A percentile compares a stretch with the other conserved stretches of the same genome.
phyloP scores from a whole-genome alignment of 2,113 vertebrate species.

The Macaca fascicularis region T2T-MFA8v1.1 NC_088378.1:85176001-85176500 shows the following conservation, averaged over 20 bases:
- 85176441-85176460: conserved; percentile 53
- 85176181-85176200: conserved; percentile 33
- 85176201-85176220: not conserved
- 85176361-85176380: conserved; percentile 39
- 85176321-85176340: conserved; percentile 42
- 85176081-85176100: conserved; percentile 44
- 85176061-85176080: conserved; percentile 20
- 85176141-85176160: conserved; percentile 54
- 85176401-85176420: conserved; percentile 33
- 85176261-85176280: conserved; percentile 63
- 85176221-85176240: conserved; percentile 62
- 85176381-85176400: conserved; percentile 27
- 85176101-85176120: conserved; percentile 55
- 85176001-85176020: conserved; percentile 36
- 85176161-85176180: conserved; percentile 69
- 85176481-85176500: not conserved
- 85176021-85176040: conserved; percentile 53
- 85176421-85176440: conserved; percentile 47
- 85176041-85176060: not conserved
- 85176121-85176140: conserved; percentile 57
- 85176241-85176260: conserved; percentile 39
- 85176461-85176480: conserved; percentile 58
- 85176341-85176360: conserved; percentile 29
- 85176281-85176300: conserved; percentile 62
- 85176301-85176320: conserved; percentile 58